phyloP scores from a whole-genome alignment of 1,140 invertebrate species.

The Portunus trituberculatus region DNA sequence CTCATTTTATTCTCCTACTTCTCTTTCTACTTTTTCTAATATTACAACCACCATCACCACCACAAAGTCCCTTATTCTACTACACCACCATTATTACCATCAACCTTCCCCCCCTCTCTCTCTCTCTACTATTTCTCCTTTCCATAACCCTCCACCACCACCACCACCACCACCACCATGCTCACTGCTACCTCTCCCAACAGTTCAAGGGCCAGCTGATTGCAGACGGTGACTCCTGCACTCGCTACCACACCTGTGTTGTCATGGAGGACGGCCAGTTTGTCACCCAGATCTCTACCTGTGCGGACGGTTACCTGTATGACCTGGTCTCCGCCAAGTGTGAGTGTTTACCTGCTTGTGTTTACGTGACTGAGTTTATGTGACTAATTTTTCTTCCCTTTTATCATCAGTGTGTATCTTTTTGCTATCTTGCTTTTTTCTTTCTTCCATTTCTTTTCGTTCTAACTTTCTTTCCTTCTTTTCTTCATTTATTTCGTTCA shows the following conservation, averaged over 20 bases:
- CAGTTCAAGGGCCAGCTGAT: constrained; percentile 39
- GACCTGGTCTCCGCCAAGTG: constrained; percentile 71
- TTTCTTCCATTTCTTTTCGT: background rate
- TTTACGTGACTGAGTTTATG: background rate
- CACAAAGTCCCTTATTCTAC: too few relatives aligned
- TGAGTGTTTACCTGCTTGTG: constrained; percentile 36
- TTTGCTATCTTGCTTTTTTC: too few relatives aligned
- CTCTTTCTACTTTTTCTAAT: too few relatives aligned
- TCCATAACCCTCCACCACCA: background rate
- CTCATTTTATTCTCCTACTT: too few relatives aligned
- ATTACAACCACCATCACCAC: too few relatives aligned
- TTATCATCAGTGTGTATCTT: background rate
- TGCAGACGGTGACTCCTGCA: constrained; percentile 72
- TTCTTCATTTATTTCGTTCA: background rate
- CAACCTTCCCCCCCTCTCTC: background rate
- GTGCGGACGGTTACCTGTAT: constrained; percentile 58
- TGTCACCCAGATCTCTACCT: constrained; percentile 70
- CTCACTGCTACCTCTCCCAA: too few relatives aligned
- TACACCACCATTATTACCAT: too few relatives aligned
- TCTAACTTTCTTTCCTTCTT: background rate
- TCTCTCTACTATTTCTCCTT: background rate
- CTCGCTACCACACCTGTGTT: constrained; percentile 69
- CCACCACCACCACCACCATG: background rate
- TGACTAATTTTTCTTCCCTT: background rate
- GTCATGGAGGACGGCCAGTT: constrained; percentile 36